These are phyloP conservation scores for Hippopotamyrus pictus DNA, from an alignment of 2,797 vertebrate species.

Conservation along the genomic window DNA sequence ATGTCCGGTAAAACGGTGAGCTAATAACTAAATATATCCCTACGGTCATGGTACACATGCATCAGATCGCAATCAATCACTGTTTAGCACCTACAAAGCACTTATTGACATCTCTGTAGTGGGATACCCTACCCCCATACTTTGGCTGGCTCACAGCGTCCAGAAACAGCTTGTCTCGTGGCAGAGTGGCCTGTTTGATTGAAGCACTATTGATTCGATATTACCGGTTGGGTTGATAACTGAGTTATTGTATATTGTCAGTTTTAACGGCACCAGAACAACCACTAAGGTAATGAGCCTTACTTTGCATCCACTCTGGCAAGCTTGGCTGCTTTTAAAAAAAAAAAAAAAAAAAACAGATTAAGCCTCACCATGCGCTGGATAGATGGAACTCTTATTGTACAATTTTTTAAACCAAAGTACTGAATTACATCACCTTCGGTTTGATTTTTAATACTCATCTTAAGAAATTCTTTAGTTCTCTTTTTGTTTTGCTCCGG, in stretches of 20 bases:
- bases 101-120: slow-evolving; percentile 1
- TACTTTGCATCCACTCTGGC: neutral
- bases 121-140: neutral
- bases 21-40: slow-evolving; percentile 16
- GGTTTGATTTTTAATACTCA: neutral
- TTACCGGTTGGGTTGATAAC: slow-evolving; percentile 11
- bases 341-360: neutral
- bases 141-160: neutral
- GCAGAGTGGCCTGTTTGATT: neutral
- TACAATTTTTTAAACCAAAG: neutral
- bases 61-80: neutral
- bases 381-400: neutral
- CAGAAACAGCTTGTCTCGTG: neutral
- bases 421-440: neutral
- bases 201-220: slow-evolving; percentile 7
- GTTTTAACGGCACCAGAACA: neutral
- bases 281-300: neutral
- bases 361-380: neutral
- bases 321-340: neutral
- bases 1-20: slow-evolving; percentile 5
- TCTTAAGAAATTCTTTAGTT: neutral
- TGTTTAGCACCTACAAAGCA: slow-evolving; percentile 8
- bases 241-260: neutral
- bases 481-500: neutral
- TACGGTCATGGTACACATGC: neutral